A percentile compares a stretch with the other conserved stretches of the same genome.
Evolutionary conservation across 2,113 vertebrate genomes (phyloP).

Genomic region (Pseudois nayaur): DNA sequence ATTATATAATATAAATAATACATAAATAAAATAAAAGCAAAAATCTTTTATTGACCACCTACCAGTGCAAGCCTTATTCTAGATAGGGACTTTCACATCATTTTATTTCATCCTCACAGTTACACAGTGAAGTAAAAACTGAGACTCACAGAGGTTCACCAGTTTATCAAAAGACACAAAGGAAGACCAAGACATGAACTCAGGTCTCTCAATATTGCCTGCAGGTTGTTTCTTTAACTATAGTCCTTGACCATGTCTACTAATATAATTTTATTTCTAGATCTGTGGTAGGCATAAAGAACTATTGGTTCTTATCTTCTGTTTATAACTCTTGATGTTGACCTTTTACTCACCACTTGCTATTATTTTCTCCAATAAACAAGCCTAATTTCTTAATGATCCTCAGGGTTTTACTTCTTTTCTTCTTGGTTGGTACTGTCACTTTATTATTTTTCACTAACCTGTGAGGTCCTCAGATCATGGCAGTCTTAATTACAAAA

Average conservation of each 20-base stretch:
- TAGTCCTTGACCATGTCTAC: not conserved
- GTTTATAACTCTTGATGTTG: not conserved
- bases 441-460: not conserved
- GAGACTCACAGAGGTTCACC: not conserved
- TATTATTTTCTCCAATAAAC: constrained; percentile 7
- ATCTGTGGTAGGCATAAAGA: not conserved
- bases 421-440: not conserved
- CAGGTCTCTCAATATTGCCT: not conserved
- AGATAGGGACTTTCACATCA: not conserved
- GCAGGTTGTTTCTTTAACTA: not conserved
- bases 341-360: not conserved
- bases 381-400: not conserved
- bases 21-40: not conserved
- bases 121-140: not conserved
- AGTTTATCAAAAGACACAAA: not conserved
- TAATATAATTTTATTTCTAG: not conserved
- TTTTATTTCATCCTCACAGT: not conserved
- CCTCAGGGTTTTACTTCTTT: not conserved
- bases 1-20: not conserved
- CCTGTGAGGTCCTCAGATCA: not conserved
- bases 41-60: not conserved
- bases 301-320: not conserved
- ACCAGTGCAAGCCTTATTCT: not conserved
- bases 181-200: not conserved
- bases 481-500: constrained; percentile 19